Conservation (phyloP, 1,140 invertebrate genomes). For the Tetramorium alpestre region DNA sequence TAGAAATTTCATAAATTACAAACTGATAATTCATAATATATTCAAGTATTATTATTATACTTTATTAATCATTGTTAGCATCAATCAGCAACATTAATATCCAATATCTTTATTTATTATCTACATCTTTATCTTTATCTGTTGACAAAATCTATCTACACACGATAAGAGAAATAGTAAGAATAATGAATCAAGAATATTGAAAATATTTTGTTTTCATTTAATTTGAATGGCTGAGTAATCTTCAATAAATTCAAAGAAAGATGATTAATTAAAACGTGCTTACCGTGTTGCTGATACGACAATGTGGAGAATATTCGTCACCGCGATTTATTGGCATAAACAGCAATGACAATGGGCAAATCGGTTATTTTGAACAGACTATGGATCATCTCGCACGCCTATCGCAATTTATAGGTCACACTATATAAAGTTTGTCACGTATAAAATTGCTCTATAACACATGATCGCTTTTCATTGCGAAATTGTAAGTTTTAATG, state of each 20-base stretch:
- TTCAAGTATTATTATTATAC: background rate
- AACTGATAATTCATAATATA: background rate
- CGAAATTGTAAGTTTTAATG: constrained; percentile 34
- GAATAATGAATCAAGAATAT: background rate
- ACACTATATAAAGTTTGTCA: constrained; percentile 28
- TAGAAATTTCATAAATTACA: background rate
- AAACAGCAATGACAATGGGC: background rate
- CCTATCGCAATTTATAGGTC: constrained; percentile 29
- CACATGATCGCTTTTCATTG: constrained; percentile 14
- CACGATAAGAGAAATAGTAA: background rate
- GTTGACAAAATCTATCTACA: background rate
- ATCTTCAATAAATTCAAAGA: background rate
- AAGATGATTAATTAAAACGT: background rate
- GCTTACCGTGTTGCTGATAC: background rate
- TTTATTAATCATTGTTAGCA: background rate
- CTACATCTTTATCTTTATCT: background rate
- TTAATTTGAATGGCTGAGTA: background rate
- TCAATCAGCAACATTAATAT: background rate
- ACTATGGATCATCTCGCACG: background rate
- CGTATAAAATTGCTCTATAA: constrained; percentile 27
- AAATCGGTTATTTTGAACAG: constrained; percentile 7
- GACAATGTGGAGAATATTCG: background rate
- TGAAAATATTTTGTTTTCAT: background rate
- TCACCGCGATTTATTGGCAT: background rate
- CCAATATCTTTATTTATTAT: too few relatives aligned